phyloP scores from a whole-genome alignment of 2,888 invertebrate species.

The Noctua janthina region DNA sequence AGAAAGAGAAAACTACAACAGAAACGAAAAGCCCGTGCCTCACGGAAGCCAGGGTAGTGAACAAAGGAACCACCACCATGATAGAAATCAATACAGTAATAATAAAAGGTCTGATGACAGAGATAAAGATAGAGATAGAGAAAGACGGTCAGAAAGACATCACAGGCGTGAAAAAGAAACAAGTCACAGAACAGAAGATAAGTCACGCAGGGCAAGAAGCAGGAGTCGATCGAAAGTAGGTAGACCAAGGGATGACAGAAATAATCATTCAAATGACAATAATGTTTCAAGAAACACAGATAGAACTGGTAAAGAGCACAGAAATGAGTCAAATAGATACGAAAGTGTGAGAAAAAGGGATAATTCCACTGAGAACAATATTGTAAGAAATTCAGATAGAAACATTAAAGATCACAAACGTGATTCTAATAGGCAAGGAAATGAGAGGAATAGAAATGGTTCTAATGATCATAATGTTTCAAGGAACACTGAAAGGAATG shows the following conservation, averaged over 20 bases:
- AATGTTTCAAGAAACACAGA: conserved; percentile 51
- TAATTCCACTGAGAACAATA: conserved; percentile 35
- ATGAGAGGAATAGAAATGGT: conserved; percentile 43
- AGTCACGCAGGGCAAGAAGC: conserved; percentile 79
- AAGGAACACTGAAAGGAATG: conserved; percentile 44
- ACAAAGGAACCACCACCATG: conserved; percentile 61
- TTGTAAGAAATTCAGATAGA: conserved; percentile 43
- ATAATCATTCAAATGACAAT: conserved; percentile 44
- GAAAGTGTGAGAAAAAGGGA: conserved; percentile 47
- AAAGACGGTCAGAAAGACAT: conserved; percentile 59
- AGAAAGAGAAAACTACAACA: conserved; percentile 57
- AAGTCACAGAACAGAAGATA: conserved; percentile 70
- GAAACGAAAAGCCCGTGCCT: conserved; percentile 65
- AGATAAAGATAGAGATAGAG: conserved; percentile 64
- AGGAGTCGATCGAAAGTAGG: conserved; percentile 61
- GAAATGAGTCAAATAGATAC: conserved; percentile 34
- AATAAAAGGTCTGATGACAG: conserved; percentile 74
- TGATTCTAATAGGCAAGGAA: conserved; percentile 47
- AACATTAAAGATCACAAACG: conserved; percentile 39
- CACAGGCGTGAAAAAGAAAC: conserved; percentile 49
- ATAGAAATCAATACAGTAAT: conserved; percentile 66
- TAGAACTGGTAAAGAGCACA: conserved; percentile 40
- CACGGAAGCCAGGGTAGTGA: conserved; percentile 66
- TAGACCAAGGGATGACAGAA: conserved; percentile 57
- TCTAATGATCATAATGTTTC: conserved; percentile 49